phyloP scores from a whole-genome alignment of 2,797 vertebrate genomes.

The Pseudochirops corinnae region DNA sequence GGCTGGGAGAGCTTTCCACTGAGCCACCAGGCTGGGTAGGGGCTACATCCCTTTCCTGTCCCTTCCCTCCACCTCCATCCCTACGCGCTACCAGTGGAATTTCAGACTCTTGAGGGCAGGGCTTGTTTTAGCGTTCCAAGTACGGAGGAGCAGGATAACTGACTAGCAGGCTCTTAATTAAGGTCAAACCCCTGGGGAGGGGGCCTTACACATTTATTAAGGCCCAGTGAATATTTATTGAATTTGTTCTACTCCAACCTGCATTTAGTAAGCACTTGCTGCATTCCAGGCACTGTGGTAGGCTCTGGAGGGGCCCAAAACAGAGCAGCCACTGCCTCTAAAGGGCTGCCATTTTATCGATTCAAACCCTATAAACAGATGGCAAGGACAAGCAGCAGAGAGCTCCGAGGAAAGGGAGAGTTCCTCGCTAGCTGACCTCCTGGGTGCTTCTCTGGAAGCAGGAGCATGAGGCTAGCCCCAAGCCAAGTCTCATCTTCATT shows the following conservation, averaged over 20 bases:
- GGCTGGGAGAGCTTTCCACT: too few species aligned
- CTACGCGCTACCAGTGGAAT: not conserved
- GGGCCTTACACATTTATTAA: not conserved
- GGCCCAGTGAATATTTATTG: not conserved
- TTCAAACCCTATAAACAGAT: not conserved
- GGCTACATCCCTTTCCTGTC: not conserved
- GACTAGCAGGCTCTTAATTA: not conserved
- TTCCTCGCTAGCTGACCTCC: not conserved
- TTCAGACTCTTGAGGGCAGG: not conserved
- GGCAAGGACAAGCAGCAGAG: too few species aligned
- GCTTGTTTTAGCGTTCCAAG: not conserved
- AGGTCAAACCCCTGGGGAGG: not conserved
- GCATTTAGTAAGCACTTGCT: not conserved
- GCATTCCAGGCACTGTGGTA: too few species aligned
- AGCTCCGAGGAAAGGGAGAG: not conserved
- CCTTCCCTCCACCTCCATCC: not conserved
- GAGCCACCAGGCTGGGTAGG: too few species aligned
- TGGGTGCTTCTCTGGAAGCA: not conserved
- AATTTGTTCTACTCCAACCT: not conserved
- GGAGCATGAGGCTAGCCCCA: not conserved
- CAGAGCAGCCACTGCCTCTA: not conserved
- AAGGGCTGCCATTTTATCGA: not conserved
- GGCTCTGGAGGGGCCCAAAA: not conserved
- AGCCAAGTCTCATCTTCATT: not conserved
- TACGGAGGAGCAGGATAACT: not conserved